A percentile compares a stretch with the other conserved stretches of the same genome.
These are phyloP conservation scores for Spongia lamella DNA, from an alignment of 37 sponge, comb jelly and placozoan genomes.

Conservation along the genomic window DNA sequence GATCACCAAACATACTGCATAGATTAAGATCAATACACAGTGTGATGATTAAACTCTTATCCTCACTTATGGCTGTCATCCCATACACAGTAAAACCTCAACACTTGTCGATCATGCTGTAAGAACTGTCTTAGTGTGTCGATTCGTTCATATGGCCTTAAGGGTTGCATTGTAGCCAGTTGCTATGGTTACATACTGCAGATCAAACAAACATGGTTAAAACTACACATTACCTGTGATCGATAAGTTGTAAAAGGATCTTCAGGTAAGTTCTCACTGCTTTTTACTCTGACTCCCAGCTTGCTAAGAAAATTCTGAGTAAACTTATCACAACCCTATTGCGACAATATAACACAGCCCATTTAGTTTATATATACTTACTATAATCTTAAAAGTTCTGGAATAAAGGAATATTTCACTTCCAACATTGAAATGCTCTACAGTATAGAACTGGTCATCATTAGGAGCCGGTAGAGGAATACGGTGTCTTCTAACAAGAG, in stretches of 20 bases:
- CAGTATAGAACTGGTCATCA: slow-evolving; percentile 90
- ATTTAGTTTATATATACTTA: slow-evolving; percentile 27
- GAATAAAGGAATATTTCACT: slow-evolving; percentile 74
- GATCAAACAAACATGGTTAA: neutral
- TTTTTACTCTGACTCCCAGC: slow-evolving; percentile 75
- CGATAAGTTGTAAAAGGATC: slow-evolving; percentile 83
- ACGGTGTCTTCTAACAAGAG: slow-evolving; percentile 92
- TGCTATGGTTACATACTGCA: slow-evolving; percentile 18
- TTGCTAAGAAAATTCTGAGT: slow-evolving; percentile 90
- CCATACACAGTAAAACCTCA: slow-evolving; percentile 92
- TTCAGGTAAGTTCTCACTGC: slow-evolving; percentile 28
- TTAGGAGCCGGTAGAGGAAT: slow-evolving; percentile 89
- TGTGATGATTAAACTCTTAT: neutral
- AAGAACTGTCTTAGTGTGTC: slow-evolving; percentile 93
- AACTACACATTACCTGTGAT: slow-evolving; percentile 58
- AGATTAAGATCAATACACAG: neutral
- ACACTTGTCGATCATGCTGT: slow-evolving; percentile 90
- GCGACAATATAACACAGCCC: neutral
- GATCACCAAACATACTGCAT: slow-evolving; percentile 92
- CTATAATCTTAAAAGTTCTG: slow-evolving; percentile 80
- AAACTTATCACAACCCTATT: slow-evolving; percentile 94
- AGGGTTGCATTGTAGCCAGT: slow-evolving; percentile 93
- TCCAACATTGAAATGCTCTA: slow-evolving; percentile 93
- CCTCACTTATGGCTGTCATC: slow-evolving; percentile 89
- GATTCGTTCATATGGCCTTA: slow-evolving; percentile 90